Percentiles rank a stretch among this genome's conserved stretches.
phyloP scores from a whole-genome alignment of 2,888 invertebrate species.

The Hydropsyche betteni region DNA sequence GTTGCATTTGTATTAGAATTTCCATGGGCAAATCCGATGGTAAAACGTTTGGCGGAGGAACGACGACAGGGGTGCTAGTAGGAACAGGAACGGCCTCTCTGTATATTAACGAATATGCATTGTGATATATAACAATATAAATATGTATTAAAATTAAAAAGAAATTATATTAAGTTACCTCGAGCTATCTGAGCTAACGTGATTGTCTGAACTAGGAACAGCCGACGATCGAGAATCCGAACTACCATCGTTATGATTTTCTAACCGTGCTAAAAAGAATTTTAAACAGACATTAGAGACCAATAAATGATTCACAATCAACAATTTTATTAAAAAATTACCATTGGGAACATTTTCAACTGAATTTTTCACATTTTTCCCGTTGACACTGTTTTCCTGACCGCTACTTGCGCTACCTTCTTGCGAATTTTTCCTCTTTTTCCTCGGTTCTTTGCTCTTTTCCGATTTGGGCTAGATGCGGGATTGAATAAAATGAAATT shows the following conservation, averaged over 20 bases:
- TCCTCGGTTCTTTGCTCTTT: slow-evolving; percentile 42
- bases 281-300: background rate
- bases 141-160: background rate
- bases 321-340: slow-evolving; percentile 9
- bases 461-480: slow-evolving; percentile 26
- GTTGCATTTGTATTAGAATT: slow-evolving; percentile 36
- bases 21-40: slow-evolving; percentile 44
- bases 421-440: slow-evolving; percentile 49
- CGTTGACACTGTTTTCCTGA: slow-evolving; percentile 29
- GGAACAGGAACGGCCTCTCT: slow-evolving; percentile 43
- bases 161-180: slow-evolving; percentile 55
- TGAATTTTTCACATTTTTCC: slow-evolving; percentile 45
- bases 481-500: background rate
- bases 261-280: slow-evolving; percentile 36
- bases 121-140: no score
- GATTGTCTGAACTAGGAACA: slow-evolving; percentile 61
- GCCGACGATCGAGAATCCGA: slow-evolving; percentile 62
- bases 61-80: background rate
- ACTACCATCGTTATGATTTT: slow-evolving; percentile 58
- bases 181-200: slow-evolving; percentile 63
- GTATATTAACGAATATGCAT: background rate
- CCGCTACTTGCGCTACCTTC: slow-evolving; percentile 42
- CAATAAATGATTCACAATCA: background rate
- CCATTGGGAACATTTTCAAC: slow-evolving; percentile 43
- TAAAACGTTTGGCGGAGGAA: background rate